Evolutionary conservation across 2,113 vertebrate species (phyloP), one percentile per base, ranked within the genome.

Genomic region (Lucifuga dentata): DNA sequence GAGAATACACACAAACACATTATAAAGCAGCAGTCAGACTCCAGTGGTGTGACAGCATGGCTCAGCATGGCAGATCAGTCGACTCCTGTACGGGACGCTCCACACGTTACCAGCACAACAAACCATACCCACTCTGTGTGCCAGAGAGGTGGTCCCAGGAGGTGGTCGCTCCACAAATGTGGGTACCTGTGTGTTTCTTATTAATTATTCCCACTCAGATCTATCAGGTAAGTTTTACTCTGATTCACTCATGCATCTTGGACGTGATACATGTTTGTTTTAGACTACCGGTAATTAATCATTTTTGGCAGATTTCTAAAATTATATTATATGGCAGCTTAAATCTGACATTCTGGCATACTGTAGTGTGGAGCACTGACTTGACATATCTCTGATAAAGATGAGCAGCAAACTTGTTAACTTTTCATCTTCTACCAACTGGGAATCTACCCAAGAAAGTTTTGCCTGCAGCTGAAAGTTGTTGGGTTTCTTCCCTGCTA

Each of bases 31-130:
- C 94, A 88, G 91, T 94, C 94, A 84, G 92, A 94, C 92, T 93
- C 90, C 89, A 95, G 94, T 95, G 94, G 89, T 89, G 90, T 92
- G 93, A 95, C 92, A 74, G 93, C 93, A 92, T 96, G 97, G 97
- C 97, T 98, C 96, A 98, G 97, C 94, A 92, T 94, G 95, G 96
- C 96, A 98, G 95, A 93, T 94, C 91, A 91, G 91, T 91, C 36
- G 29, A 84, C 74, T 84, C 91, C 89, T 92, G 91, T 87, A 78
- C 58, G 40, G 69, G 79, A 93, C 91, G 88, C 86, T 91, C 80
- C 88, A 60, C 88, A 81, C 55, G 74, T 83, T 80, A 91, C 89
- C 90, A 91, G 85, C 50, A 52, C 78, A 64, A 60, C 43, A 53
- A 64, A 78, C 66, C 60, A 58, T 75, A 66, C 68, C 43, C 58